These are phyloP conservation scores for Micropterix aruncella DNA, from an alignment of 2,888 invertebrate species.

Conservation along the genomic window DNA sequence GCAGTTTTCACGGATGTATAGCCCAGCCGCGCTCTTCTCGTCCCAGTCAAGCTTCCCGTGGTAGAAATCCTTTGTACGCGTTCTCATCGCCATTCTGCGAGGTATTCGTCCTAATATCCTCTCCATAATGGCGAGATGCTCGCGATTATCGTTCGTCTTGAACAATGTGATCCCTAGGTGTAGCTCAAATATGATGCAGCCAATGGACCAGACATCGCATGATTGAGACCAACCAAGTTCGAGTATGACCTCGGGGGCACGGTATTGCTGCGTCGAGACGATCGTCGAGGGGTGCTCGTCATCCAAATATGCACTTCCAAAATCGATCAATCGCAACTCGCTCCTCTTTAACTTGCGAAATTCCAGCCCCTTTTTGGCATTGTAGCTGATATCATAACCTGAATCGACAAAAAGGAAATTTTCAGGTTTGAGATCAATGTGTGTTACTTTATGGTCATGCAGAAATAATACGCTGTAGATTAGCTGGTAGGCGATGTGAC, in stretches of 20 bases:
- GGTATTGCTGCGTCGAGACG: conserved; percentile 72
- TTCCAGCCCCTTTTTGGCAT: conserved; percentile 42
- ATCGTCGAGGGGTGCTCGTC: conserved; percentile 80
- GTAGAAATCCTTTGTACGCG: too few species aligned
- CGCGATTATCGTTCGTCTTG: conserved; percentile 78
- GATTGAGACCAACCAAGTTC: conserved; percentile 78
- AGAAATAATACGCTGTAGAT: too few species aligned
- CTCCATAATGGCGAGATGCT: conserved; percentile 84
- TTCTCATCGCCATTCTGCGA: too few species aligned
- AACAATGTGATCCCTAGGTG: conserved; percentile 71
- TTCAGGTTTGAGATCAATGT: conserved; percentile 79
- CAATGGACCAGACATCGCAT: too few species aligned
- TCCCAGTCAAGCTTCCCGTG: too few species aligned
- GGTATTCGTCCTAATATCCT: conserved; percentile 68
- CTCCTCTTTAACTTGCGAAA: conserved; percentile 51
- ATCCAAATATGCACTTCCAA: conserved; percentile 80
- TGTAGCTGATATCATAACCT: conserved; percentile 47
- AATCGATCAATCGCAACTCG: conserved; percentile 69
- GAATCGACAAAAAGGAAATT: conserved; percentile 73
- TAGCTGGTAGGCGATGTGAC: too few species aligned
- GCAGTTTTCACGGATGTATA: too few species aligned
- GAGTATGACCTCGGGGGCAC: conserved; percentile 77
- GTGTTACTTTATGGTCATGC: too few species aligned
- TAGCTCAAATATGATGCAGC: too few species aligned
- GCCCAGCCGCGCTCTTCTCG: too few species aligned